These are phyloP conservation scores for Napeogenes inachia DNA, from an alignment of 2,888 invertebrate species.

Conservation along the genomic window DNA sequence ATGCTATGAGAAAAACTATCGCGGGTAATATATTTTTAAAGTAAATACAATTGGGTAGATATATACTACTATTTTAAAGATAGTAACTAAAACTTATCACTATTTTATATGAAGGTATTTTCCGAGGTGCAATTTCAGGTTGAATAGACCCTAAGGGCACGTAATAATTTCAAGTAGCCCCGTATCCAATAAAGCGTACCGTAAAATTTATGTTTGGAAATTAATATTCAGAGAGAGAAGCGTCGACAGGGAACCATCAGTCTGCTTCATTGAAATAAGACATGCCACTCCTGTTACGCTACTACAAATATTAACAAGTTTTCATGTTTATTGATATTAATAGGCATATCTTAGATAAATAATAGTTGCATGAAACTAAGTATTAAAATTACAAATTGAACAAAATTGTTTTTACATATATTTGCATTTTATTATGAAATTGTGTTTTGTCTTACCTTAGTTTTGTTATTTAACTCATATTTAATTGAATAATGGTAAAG, in stretches of 20 bases:
- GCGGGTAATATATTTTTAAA: background rate
- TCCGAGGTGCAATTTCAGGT: slow-evolving; percentile 17
- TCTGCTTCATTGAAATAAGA: slow-evolving; percentile 48
- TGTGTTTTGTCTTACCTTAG: no score
- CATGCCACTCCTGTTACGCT: slow-evolving; percentile 40
- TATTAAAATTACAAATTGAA: no score
- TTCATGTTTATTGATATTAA: background rate
- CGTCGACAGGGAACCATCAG: slow-evolving; percentile 45
- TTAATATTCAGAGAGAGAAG: slow-evolving; percentile 43
- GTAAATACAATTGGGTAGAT: background rate
- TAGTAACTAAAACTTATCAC: background rate
- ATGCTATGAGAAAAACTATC: no score
- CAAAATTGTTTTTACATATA: no score
- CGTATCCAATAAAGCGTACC: slow-evolving; percentile 28
- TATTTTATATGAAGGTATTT: slow-evolving; percentile 8
- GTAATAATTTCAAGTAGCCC: slow-evolving; percentile 28
- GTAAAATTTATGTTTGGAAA: slow-evolving; percentile 37
- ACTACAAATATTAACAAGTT: slow-evolving; percentile 13
- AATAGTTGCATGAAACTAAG: no score
- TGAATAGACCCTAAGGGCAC: slow-evolving; percentile 20
- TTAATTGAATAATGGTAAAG: background rate
- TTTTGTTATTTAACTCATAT: background rate
- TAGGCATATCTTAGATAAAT: no score
- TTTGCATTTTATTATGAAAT: no score
- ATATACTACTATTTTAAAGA: slow-evolving; percentile 1